Conservation (phyloP, 2,888 invertebrate species). For the Hartigia nigra region DNA sequence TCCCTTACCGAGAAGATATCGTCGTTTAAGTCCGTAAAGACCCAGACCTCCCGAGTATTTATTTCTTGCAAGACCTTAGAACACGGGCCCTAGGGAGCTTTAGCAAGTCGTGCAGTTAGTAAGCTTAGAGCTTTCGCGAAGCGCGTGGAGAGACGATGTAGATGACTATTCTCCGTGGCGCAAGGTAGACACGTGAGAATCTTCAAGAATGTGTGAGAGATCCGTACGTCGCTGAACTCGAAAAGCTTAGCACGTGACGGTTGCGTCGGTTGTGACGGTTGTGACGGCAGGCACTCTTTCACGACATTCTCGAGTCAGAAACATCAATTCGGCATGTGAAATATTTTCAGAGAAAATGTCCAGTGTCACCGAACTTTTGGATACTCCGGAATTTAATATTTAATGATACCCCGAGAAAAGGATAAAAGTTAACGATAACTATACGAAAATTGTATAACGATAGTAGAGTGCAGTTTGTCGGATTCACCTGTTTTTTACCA, state of each 20-base stretch:
- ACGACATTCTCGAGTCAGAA: too few species aligned
- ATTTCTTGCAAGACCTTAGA: background rate
- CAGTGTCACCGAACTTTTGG: too few species aligned
- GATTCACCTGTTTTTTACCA: background rate
- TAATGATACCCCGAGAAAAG: too few species aligned
- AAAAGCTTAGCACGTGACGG: too few species aligned
- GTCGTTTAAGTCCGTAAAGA: slow-evolving; percentile 6
- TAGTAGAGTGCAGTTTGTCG: background rate
- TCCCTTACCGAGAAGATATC: background rate
- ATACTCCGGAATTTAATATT: too few species aligned
- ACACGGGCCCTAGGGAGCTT: background rate
- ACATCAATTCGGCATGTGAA: too few species aligned
- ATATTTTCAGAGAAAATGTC: too few species aligned
- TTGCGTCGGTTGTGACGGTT: too few species aligned
- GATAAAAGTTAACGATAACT: too few species aligned
- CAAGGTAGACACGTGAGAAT: slow-evolving; percentile 5
- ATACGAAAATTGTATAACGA: background rate
- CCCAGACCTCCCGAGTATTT: slow-evolving; percentile 8
- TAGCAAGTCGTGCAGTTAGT: slow-evolving; percentile 5
- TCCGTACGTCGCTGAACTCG: too few species aligned
- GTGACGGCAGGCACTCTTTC: too few species aligned
- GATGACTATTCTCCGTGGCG: background rate
- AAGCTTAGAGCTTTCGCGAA: slow-evolving; percentile 3
- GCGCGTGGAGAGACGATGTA: slow-evolving; percentile 1
- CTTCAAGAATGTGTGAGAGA: too few species aligned